phyloP scores from a whole-genome alignment of 2,888 invertebrate genomes.

The Cheilosia urbana region DNA sequence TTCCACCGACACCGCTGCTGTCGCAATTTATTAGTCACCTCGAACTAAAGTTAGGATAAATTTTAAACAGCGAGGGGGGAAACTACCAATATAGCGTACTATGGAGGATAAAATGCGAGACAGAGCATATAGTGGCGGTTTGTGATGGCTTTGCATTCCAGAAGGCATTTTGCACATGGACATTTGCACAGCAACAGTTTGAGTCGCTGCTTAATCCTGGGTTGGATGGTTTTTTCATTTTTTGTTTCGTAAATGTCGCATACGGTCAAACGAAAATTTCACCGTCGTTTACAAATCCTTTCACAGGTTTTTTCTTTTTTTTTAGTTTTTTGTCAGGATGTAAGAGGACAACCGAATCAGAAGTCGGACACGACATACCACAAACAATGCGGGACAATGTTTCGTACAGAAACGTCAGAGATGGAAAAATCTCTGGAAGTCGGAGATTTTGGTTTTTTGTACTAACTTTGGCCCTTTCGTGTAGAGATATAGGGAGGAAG shows the following conservation, averaged over 20 bases:
- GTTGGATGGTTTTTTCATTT: conserved; percentile 2
- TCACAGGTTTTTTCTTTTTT: conserved; percentile 20
- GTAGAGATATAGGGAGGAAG: conserved; percentile 21
- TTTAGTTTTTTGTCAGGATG: conserved; percentile 5
- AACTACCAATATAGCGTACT: background rate
- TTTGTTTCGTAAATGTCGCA: conserved; percentile 54
- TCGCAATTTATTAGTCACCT: conserved; percentile 75
- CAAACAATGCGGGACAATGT: conserved; percentile 49
- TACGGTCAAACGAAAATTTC: conserved; percentile 60
- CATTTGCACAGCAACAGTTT: conserved; percentile 63
- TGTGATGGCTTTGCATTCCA: conserved; percentile 34
- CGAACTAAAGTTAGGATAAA: conserved; percentile 66
- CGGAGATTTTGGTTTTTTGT: conserved; percentile 10
- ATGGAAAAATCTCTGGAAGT: conserved; percentile 40
- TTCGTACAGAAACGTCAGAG: conserved; percentile 40
- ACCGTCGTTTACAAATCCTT: conserved; percentile 65
- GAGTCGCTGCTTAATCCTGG: conserved; percentile 31
- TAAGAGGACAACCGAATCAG: conserved; percentile 64
- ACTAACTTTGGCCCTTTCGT: conserved; percentile 25
- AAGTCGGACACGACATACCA: conserved; percentile 52
- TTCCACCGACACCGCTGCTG: conserved; percentile 53
- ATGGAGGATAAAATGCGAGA: background rate
- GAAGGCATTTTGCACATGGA: conserved; percentile 63
- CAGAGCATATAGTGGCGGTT: background rate
- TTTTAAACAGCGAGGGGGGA: conserved; percentile 35